These are phyloP conservation scores for Megaustenia siamemsis DNA, from an alignment of 2,888 invertebrate genomes.

Conservation along the genomic window DNA sequence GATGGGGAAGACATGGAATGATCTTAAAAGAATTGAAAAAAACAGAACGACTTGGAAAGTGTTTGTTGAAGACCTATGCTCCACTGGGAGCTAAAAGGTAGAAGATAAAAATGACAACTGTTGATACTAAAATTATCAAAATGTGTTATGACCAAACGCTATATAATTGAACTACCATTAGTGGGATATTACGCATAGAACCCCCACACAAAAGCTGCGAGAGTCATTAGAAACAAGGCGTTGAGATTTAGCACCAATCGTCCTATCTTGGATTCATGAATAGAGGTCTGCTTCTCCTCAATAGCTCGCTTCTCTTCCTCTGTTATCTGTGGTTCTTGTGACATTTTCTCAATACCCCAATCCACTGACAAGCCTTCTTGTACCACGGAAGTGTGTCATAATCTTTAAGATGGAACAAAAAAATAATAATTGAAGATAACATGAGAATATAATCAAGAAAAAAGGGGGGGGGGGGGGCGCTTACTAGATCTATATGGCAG, in stretches of 20 bases:
- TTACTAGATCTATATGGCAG: no score
- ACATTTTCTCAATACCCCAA: constrained; percentile 80
- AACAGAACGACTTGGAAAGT: no score
- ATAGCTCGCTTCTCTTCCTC: constrained; percentile 70
- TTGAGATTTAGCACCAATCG: constrained; percentile 75
- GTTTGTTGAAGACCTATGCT: no score
- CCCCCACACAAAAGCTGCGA: constrained; percentile 78
- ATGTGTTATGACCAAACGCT: no score
- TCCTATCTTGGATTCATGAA: constrained; percentile 78
- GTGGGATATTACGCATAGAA: constrained; percentile 77
- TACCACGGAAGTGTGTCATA: constrained; percentile 72
- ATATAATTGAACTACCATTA: no score
- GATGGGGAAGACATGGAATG: no score
- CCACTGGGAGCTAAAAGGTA: no score
- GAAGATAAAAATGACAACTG: no score
- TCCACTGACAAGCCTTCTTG: constrained; percentile 74
- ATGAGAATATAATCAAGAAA: neutral
- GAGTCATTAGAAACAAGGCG: constrained; percentile 77
- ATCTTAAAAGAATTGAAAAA: no score
- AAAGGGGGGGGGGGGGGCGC: no score
- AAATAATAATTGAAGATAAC: neutral
- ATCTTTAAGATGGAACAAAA: constrained; percentile 5
- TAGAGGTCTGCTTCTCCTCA: constrained; percentile 73
- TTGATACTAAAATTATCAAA: no score
- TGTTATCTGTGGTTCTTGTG: constrained; percentile 63